phyloP scores from a whole-genome alignment of 2,797 vertebrate genomes.

The Spinibarbus caldwelli region DNA sequence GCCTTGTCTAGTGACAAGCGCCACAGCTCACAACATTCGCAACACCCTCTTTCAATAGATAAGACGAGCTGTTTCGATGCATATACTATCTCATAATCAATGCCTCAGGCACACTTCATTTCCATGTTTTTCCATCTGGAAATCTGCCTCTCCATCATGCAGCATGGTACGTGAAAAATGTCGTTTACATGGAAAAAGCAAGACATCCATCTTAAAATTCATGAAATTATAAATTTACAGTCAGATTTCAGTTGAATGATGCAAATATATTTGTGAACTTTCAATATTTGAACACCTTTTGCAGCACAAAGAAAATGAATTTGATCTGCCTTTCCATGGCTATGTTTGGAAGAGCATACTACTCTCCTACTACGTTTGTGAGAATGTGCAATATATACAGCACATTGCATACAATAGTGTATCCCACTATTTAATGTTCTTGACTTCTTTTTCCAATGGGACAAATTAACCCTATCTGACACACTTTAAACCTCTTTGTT shows the following conservation, averaged over 20 bases:
- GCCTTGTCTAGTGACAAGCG: slow-evolving; percentile 30
- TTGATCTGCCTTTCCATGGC: not conserved
- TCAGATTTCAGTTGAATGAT: not conserved
- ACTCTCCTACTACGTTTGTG: no score
- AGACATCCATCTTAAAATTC: not conserved
- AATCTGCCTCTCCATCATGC: slow-evolving; percentile 39
- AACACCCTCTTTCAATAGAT: slow-evolving; percentile 37
- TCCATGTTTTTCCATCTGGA: slow-evolving; percentile 41
- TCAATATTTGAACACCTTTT: slow-evolving; percentile 6
- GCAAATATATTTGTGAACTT: not conserved
- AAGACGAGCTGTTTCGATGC: slow-evolving; percentile 18
- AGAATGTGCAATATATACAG: not conserved
- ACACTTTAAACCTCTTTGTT: no score
- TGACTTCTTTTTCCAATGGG: not conserved
- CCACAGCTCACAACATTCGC: slow-evolving; percentile 23
- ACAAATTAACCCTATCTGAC: not conserved
- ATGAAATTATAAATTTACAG: not conserved
- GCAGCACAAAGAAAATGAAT: not conserved
- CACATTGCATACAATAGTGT: no score
- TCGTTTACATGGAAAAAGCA: slow-evolving; percentile 30
- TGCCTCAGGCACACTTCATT: slow-evolving; percentile 25
- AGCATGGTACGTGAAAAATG: slow-evolving; percentile 31
- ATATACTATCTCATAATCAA: slow-evolving; percentile 26
- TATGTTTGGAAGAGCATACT: not conserved
- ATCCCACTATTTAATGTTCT: not conserved